phyloP scores from a whole-genome alignment of 2,888 invertebrate genomes.

The Protodeltote pygarga region DNA sequence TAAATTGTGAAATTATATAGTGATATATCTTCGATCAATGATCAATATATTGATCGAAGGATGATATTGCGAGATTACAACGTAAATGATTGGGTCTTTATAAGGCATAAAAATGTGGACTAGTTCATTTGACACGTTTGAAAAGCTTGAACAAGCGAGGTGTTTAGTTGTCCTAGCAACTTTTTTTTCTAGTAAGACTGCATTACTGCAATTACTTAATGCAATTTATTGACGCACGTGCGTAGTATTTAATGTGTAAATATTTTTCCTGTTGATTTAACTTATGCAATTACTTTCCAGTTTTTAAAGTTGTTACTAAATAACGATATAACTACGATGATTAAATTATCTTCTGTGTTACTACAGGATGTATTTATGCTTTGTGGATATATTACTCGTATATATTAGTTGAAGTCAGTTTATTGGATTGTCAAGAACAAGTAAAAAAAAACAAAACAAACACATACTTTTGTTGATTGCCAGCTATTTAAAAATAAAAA shows the following conservation, averaged over 20 bases:
- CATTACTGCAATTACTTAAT: constrained; percentile 33
- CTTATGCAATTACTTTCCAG: background rate
- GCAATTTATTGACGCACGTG: constrained; percentile 36
- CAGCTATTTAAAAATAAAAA: background rate
- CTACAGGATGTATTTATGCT: no score
- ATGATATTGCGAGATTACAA: no score
- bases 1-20: background rate
- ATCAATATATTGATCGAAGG: no score
- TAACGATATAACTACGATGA: no score
- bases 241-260: constrained; percentile 19
- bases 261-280: constrained; percentile 16
- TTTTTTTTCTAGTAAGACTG: constrained; percentile 21
- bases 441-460: no score
- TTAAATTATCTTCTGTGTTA: no score
- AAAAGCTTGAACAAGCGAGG: constrained; percentile 27
- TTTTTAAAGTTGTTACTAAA: background rate
- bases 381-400: no score
- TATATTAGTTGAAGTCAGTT: no score
- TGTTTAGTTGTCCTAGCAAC: constrained; percentile 17
- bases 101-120: constrained; percentile 12
- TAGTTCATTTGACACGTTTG: constrained; percentile 12
- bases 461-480: background rate
- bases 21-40: no score
- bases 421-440: no score
- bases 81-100: constrained; percentile 9